Conservation (phyloP, 2,113 vertebrate species). For the Setophaga petechia region DNA sequence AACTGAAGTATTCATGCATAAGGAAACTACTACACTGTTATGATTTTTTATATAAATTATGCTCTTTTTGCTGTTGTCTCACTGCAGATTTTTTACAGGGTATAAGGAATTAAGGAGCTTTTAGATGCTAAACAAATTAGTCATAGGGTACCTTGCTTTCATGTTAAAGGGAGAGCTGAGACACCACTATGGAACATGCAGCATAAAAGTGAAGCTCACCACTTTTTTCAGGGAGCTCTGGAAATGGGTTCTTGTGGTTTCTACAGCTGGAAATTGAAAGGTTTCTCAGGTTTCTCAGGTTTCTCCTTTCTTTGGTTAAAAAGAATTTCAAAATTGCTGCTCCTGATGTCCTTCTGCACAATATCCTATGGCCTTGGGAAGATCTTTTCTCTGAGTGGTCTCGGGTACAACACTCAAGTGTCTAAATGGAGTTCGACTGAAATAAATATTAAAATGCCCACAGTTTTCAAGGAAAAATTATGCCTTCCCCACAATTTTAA, state of each 20-base stretch:
- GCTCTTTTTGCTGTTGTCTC: neutral
- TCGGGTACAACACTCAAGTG: neutral
- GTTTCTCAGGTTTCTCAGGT: neutral
- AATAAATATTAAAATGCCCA: neutral
- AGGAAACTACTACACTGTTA: neutral
- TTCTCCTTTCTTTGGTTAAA: neutral
- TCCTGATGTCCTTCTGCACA: neutral
- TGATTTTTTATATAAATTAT: neutral
- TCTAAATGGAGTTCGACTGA: neutral
- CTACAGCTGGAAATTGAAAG: neutral
- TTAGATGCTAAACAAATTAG: neutral
- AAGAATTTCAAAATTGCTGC: neutral
- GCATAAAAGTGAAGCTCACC: neutral
- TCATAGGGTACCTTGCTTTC: neutral
- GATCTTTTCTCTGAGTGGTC: neutral
- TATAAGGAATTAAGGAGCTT: neutral
- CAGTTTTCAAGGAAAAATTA: neutral
- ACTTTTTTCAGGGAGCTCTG: neutral
- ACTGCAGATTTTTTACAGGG: neutral
- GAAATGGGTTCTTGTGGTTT: neutral
- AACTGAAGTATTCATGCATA: neutral
- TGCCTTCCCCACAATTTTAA: neutral
- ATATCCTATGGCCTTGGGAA: neutral
- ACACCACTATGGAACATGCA: neutral
- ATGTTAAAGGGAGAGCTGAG: neutral